These are phyloP conservation scores for Neoitamus cyanurus DNA, from an alignment of 2,888 invertebrate genomes.

Conservation along the genomic window DNA sequence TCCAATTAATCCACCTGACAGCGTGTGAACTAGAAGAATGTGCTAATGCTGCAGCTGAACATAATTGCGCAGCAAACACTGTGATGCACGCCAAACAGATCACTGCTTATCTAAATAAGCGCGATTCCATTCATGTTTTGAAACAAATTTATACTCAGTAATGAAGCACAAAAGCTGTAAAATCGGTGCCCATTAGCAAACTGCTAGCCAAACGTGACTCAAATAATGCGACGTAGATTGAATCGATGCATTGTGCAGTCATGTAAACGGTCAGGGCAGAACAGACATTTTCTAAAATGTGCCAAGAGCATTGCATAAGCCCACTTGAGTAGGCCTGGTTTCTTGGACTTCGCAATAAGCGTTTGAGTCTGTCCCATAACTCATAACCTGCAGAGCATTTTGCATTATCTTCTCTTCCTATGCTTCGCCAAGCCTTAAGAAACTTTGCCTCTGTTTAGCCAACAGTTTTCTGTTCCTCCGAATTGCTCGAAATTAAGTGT, in stretches of 20 bases:
- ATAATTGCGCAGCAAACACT: background rate
- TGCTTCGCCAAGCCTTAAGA: background rate
- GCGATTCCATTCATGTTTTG: background rate
- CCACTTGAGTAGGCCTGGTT: slow-evolving; percentile 1
- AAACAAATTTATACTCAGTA: background rate
- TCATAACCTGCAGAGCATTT: background rate
- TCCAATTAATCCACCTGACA: background rate
- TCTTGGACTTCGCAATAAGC: background rate
- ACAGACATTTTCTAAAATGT: background rate
- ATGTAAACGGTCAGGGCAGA: background rate
- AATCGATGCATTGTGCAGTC: background rate
- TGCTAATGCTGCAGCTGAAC: background rate
- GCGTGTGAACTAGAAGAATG: background rate
- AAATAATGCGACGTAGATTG: background rate
- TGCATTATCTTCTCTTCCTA: background rate
- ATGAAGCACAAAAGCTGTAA: background rate
- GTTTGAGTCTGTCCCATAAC: slow-evolving; percentile 24
- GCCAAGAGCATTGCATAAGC: slow-evolving; percentile 21
- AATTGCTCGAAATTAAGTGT: background rate
- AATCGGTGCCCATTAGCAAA: background rate
- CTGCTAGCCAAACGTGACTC: background rate
- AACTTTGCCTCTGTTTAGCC: background rate
- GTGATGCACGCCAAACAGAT: background rate
- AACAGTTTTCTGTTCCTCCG: background rate
- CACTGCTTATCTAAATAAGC: background rate